Base-by-base conservation (phyloP, 2,113 vertebrate genomes). In the Rostratula benghalensis region DNA sequence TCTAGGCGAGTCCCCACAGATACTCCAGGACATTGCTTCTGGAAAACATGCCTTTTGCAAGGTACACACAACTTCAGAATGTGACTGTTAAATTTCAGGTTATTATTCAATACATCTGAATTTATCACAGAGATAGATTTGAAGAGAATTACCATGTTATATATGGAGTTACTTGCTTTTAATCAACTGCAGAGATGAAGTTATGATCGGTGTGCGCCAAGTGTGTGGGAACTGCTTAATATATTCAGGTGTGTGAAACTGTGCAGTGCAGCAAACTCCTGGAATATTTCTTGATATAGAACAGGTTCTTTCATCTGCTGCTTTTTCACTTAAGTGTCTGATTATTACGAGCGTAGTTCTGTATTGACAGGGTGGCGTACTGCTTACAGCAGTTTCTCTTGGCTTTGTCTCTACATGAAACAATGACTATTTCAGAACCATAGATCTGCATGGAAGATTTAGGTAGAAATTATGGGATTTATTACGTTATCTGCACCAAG, bases 1-100 rank as follows among this genome's bases (percentile, higher is more conserved):
- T 79, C 98, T 99, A 73, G 99, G 99, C 89, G 99, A 99, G 78
- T 99, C 99, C 56, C 98, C 99, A 13, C 96, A 98, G 51, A 97
- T 99, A 69, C 98, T 99, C 60, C 98, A 98, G 94, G 98, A 99
- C 75, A 98, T 99, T 91, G 99, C 99, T 56, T 98, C 97, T 5
- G 99, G 98, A 87, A 99, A 97, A 33, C 99, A 99, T 84, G 97
- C 99, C 10, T 99, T 99, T 97, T 98, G 89, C 90, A 76, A 99
- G 99, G 99, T 99, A 91, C 9, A 7, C 10, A n/a, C 33, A 87
- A 28, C n/a, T 56, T 64, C 59, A 17, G 93, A 90, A 31, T n/a
- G 7, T 87, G 59, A 83, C 79, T 89, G 41, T 56, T 94, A 16
- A 24, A 69, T 78, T 87, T 51, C 20, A 87, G n/a, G n/a, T n/a